Base-by-base conservation (phyloP, 2,888 invertebrate genomes). In the Eristalis arbustorum region DNA sequence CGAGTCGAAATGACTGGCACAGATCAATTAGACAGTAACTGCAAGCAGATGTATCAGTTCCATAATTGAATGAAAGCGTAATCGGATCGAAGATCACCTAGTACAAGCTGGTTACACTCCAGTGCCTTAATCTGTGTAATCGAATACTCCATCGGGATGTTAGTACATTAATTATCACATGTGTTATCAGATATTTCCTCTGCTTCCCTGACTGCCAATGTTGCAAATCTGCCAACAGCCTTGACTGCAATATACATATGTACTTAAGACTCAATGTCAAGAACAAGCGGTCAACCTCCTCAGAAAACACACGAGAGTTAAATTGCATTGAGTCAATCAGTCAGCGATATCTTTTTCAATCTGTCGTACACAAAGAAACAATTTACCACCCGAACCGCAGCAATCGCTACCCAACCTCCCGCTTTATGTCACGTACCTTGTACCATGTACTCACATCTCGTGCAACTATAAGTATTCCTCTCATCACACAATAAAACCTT, bases 301-400 rank as follows among this genome's bases (percentile, higher is more conserved):
- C 23, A n/a, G 34, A 8, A 68, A 13, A 28, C 40, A 61, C 23
- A 59, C 40, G 23, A 23, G 1, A 40, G 61, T 61, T 18, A 42
- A 71, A 59, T 22, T 71, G n/a, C 25, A 37, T 31, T 31, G 31
- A 31, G 31, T 69, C 34, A 69, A 59, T 69, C 37, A 69, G n/a
- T 57, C 23, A 34, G 69, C 69, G 71, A 42, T 62, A 71, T 40
- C 28, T 61, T 40, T 61, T 61, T 40, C 69, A 42, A 42, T 28
- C 42, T 18, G 18, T 49, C 49, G 18, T 14, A 42, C 42, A 42
- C 42, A 42, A 42, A 42, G 42, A 42, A 42, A 59, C 59, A 59
- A 59, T 13, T 23, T 23, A 23, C 59, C 13, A 4, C 3, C 22
- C 56, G 56, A 13, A 8, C 10, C 56, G 18, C 10, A n/a, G n/a